Percentiles rank a stretch among this genome's conserved stretches.
Evolutionary conservation across 2,888 invertebrate species (phyloP).

Genomic region (Cryptophagus acutangulus): DNA sequence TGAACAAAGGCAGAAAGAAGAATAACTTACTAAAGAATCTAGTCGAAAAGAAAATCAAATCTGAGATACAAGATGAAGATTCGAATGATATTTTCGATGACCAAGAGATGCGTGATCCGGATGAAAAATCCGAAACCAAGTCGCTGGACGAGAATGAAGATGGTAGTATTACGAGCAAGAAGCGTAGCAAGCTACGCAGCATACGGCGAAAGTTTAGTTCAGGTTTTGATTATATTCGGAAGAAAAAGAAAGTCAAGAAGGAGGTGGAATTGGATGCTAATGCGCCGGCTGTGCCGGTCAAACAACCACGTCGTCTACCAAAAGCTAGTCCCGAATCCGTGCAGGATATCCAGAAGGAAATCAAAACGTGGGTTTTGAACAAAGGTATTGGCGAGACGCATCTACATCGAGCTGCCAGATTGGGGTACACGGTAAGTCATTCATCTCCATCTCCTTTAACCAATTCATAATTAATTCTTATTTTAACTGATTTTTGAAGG

Average conservation of each 20-base stretch:
- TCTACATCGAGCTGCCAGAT: conserved; percentile 84
- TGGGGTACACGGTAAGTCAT: conserved; percentile 73
- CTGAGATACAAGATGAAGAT: conserved; percentile 31
- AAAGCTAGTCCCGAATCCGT: conserved; percentile 61
- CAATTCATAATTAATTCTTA: conserved; percentile 8
- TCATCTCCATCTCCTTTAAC: background rate
- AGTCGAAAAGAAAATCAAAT: conserved; percentile 33
- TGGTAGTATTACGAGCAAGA: conserved; percentile 32
- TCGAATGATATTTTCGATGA: conserved; percentile 34
- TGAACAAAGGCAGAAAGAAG: conserved; percentile 29
- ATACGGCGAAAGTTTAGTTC: conserved; percentile 74
- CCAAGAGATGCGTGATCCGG: conserved; percentile 41
- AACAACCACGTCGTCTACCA: conserved; percentile 42
- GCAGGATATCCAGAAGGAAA: conserved; percentile 77
- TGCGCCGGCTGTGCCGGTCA: conserved; percentile 23
- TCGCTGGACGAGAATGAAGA: conserved; percentile 42
- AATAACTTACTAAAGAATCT: conserved; percentile 36
- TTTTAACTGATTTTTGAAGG: conserved; percentile 53
- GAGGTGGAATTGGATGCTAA: conserved; percentile 47
- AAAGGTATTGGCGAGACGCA: conserved; percentile 92
- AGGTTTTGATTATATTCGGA: conserved; percentile 84
- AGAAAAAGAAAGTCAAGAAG: conserved; percentile 72
- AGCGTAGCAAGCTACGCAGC: conserved; percentile 59
- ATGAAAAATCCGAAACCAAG: conserved; percentile 41
- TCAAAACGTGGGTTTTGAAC: conserved; percentile 87